These are phyloP conservation scores for Parauchenoglanis punctatus DNA, from an alignment of 2,797 vertebrate species.

Conservation along the genomic window DNA sequence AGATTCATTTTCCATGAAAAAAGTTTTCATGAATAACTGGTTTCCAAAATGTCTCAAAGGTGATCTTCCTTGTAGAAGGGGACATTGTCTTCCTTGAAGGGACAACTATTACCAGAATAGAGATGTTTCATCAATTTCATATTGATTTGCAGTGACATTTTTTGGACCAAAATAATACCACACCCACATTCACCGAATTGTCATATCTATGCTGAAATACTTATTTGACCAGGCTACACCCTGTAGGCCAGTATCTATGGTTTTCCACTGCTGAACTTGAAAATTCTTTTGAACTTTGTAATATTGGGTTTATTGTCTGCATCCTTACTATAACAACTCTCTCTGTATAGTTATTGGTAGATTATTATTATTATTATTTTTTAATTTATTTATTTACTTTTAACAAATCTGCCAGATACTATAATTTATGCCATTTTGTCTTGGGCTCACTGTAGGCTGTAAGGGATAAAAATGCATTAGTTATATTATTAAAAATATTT, in stretches of 20 bases:
- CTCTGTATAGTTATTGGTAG: background rate
- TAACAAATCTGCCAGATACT: background rate
- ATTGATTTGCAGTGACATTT: background rate
- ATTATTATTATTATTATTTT: background rate
- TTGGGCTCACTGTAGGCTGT: background rate
- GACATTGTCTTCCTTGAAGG: no score
- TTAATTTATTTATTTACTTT: background rate
- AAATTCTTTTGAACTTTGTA: background rate
- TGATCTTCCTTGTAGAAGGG: background rate
- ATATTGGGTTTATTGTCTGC: background rate
- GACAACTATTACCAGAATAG: background rate
- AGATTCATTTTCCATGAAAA: no score
- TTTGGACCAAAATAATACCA: background rate
- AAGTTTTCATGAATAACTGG: no score
- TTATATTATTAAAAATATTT: conserved; percentile 4
- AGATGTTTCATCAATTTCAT: background rate
- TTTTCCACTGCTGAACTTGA: background rate
- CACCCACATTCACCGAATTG: background rate
- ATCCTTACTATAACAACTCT: background rate
- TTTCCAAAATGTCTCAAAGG: no score
- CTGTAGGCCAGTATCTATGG: background rate
- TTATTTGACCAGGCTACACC: background rate
- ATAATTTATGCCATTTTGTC: background rate
- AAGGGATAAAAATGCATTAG: background rate
- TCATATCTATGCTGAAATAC: background rate